phyloP scores from a whole-genome alignment of 2,888 invertebrate genomes.

The Chymomyza fuscimana region DNA sequence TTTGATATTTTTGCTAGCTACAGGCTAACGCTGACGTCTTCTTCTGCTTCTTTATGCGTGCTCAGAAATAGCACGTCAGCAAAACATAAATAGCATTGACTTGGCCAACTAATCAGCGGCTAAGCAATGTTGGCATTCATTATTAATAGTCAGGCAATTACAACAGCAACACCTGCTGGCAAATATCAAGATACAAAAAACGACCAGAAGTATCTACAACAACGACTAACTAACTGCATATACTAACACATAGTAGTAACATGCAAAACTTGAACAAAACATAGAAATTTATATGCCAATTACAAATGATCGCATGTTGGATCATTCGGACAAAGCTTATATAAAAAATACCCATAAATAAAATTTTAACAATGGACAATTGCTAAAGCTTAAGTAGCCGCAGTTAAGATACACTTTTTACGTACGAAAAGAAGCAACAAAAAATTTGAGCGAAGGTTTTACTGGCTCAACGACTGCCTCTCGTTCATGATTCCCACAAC shows the following conservation, averaged over 20 bases:
- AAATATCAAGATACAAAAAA: conserved; percentile 21
- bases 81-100: conserved; percentile 62
- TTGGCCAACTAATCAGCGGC: conserved; percentile 58
- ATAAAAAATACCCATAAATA: conserved; percentile 31
- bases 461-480: too few species aligned
- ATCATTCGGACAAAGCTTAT: conserved; percentile 48
- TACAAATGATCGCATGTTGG: conserved; percentile 44
- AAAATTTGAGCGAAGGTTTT: too few species aligned
- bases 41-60: conserved; percentile 25
- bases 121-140: conserved; percentile 63
- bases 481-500: too few species aligned
- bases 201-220: conserved; percentile 6
- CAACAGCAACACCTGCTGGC: conserved; percentile 52
- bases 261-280: conserved; percentile 10
- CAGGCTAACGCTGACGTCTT: neutral
- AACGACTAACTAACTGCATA: conserved; percentile 23
- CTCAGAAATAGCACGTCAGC: conserved; percentile 59
- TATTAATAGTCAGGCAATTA: conserved; percentile 67
- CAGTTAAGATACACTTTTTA: neutral
- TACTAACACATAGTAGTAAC: conserved; percentile 21
- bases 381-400: neutral
- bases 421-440: too few species aligned
- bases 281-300: neutral
- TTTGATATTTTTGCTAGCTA: conserved; percentile 2
- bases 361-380: conserved; percentile 11